Conservation (phyloP, 2,113 vertebrate genomes). For the Amphiprion percula region DNA sequence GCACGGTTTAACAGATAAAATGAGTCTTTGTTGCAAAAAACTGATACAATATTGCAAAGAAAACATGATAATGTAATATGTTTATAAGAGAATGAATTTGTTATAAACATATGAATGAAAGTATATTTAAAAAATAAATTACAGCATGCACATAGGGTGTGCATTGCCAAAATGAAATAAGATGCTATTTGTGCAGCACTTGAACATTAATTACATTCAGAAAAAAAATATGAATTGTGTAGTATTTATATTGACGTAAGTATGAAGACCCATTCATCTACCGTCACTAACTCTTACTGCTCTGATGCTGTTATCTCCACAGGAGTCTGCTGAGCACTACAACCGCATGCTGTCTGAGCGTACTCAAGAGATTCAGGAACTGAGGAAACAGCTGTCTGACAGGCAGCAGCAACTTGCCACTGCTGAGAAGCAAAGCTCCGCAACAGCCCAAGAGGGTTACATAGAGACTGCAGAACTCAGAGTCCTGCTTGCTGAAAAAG, state of each 20-base stretch:
- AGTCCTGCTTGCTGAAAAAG: conserved; percentile 81
- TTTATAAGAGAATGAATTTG: neutral
- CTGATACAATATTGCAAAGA: neutral
- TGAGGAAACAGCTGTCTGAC: conserved; percentile 80
- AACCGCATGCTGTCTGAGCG: conserved; percentile 80
- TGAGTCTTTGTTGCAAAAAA: neutral
- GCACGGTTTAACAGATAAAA: neutral
- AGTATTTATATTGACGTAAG: neutral
- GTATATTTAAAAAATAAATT: neutral
- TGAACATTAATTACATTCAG: too few species aligned
- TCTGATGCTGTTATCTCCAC: conserved; percentile 21
- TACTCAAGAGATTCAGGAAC: conserved; percentile 80
- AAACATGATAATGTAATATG: neutral
- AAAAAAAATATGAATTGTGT: too few species aligned
- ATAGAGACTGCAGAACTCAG: conserved; percentile 77
- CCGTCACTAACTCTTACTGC: neutral
- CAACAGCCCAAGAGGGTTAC: conserved; percentile 75
- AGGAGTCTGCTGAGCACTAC: conserved; percentile 84
- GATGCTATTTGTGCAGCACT: too few species aligned
- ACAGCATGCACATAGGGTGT: too few species aligned
- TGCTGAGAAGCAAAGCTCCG: conserved; percentile 72
- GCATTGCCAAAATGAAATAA: too few species aligned
- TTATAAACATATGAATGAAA: too few species aligned
- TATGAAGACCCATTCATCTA: neutral
- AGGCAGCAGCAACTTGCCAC: conserved; percentile 73